Evolutionary conservation across 2,797 vertebrate species (phyloP).

Genomic region (Paguma larvata): DNA sequence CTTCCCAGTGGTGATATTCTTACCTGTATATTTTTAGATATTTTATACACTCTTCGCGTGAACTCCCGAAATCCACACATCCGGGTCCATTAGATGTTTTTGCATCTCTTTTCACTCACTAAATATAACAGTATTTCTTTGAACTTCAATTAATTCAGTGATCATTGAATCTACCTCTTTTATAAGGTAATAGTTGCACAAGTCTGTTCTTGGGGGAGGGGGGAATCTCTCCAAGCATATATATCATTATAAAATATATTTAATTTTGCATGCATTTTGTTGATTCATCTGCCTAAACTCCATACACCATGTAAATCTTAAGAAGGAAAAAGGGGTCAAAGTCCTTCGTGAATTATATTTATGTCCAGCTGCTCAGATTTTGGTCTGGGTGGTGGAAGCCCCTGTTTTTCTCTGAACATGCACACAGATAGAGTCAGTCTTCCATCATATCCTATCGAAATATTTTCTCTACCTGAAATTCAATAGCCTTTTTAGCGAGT

Average conservation of each 20-base stretch:
- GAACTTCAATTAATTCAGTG: not conserved
- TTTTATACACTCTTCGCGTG: not conserved
- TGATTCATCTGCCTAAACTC: not conserved
- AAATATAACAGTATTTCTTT: not conserved
- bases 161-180: conserved; percentile 13
- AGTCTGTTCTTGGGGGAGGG: not conserved
- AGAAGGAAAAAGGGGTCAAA: not conserved
- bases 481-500: not conserved
- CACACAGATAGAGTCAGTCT: not conserved
- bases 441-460: not conserved
- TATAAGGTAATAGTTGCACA: not conserved
- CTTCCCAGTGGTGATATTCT: not conserved
- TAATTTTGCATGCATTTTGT: not conserved
- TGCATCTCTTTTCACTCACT: conserved; percentile 8
- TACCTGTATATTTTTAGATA: not conserved
- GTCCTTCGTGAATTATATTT: not conserved
- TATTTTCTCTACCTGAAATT: conserved; percentile 19
- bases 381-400: not conserved
- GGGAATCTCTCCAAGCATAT: not conserved
- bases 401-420: not conserved
- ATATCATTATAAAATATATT: not conserved
- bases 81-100: not conserved
- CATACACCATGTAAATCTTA: not conserved
- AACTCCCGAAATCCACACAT: not conserved
- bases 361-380: not conserved